Evolutionary conservation across 2,888 invertebrate genomes (phyloP).

Genomic region (Eudasyphora cyanicolor): DNA sequence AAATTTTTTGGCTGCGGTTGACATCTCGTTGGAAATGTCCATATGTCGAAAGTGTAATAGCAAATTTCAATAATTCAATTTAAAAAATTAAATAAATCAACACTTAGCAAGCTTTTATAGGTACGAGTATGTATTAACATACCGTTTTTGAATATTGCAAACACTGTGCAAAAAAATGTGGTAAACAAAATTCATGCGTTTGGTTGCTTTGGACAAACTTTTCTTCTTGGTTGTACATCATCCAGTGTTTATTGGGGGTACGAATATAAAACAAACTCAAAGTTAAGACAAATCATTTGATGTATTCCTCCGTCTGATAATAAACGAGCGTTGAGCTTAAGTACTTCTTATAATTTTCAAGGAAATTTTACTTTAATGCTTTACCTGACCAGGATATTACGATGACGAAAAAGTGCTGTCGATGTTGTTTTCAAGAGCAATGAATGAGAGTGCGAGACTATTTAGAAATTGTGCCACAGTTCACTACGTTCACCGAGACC

Average conservation of each 20-base stretch:
- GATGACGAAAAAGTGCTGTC: constrained; percentile 33
- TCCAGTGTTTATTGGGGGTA: constrained; percentile 34
- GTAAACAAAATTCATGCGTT: neutral
- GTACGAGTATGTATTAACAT: no score
- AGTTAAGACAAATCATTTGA: constrained; percentile 29
- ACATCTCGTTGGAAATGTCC: no score
- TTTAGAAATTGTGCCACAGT: no score
- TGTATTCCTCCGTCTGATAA: constrained; percentile 20
- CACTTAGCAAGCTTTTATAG: no score
- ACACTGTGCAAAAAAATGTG: neutral
- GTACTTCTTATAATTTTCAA: constrained; percentile 43
- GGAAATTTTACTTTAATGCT: constrained; percentile 35
- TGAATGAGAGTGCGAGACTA: no score
- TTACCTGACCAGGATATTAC: constrained; percentile 43
- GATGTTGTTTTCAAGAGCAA: no score
- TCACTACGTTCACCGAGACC: no score
- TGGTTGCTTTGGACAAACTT: neutral
- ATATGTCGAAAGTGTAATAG: no score
- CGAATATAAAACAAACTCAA: constrained; percentile 6
- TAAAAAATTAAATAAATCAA: no score
- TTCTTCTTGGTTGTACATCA: constrained; percentile 25
- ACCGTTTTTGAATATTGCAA: no score
- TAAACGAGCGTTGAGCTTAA: constrained; percentile 31
- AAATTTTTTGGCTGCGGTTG: no score
- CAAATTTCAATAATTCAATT: no score